Conservation (phyloP, 2,113 vertebrate species). For the Dasyurus viverrinus region DNA sequence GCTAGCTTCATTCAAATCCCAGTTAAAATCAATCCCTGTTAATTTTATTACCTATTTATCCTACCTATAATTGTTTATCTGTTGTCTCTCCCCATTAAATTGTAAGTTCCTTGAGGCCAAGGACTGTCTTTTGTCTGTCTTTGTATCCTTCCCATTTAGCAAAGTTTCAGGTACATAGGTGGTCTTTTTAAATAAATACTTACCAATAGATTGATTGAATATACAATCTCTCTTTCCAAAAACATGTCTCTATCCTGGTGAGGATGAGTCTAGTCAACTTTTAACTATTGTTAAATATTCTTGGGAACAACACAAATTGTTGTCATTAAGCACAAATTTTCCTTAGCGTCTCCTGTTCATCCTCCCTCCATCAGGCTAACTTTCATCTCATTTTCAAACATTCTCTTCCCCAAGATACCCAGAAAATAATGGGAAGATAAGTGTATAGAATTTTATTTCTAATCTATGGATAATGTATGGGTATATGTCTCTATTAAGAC, state of each 20-base stretch:
- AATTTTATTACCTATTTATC: not conserved
- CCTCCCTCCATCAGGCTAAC: not conserved
- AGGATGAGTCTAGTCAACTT: not conserved
- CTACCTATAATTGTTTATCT: not conserved
- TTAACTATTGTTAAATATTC: not conserved
- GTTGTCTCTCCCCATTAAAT: not conserved
- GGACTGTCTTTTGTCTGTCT: too few species aligned
- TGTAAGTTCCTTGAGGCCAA: not conserved
- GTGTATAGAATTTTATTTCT: not conserved
- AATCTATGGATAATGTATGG: not conserved
- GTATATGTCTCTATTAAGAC: not conserved
- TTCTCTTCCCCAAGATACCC: not conserved
- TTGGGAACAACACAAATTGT: not conserved
- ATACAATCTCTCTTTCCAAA: not conserved
- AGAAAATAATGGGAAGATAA: not conserved
- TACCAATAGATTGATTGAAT: not conserved
- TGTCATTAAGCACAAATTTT: not conserved
- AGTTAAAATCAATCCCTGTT: not conserved
- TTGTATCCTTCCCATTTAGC: not conserved
- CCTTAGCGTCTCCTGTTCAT: not conserved
- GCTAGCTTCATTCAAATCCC: not conserved
- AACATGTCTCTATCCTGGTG: not conserved
- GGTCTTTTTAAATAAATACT: not conserved
- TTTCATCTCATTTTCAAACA: not conserved
- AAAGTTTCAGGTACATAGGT: not conserved